These are phyloP conservation scores for Lateolabrax maculatus DNA, from an alignment of 2,797 vertebrate genomes.

Conservation along the genomic window DNA sequence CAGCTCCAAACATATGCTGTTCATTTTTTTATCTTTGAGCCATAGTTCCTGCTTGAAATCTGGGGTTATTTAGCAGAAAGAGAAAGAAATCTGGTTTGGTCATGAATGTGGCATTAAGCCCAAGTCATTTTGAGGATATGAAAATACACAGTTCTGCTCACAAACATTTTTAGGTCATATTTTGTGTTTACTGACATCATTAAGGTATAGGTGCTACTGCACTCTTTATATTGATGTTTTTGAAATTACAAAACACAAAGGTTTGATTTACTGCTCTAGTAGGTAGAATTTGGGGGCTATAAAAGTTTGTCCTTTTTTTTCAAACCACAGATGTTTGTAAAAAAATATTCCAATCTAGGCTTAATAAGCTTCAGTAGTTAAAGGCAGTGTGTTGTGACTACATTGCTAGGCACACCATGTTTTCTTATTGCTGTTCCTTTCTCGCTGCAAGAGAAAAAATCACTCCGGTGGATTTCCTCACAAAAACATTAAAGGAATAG, in stretches of 20 bases:
- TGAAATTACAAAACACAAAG: slow-evolving; percentile 1
- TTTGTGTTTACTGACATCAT: slow-evolving; percentile 24
- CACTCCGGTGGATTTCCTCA: background rate
- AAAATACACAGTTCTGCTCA: slow-evolving; percentile 42
- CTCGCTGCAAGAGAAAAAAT: background rate
- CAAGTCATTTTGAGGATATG: slow-evolving; percentile 37
- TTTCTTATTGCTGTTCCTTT: background rate
- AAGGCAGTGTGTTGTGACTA: background rate
- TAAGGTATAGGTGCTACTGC: background rate
- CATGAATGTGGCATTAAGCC: slow-evolving; percentile 42
- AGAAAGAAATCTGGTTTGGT: slow-evolving; percentile 15
- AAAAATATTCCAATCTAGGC: background rate
- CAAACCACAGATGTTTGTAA: slow-evolving; percentile 11
- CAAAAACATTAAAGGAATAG: slow-evolving; percentile 1
- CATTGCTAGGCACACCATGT: too few relatives aligned
- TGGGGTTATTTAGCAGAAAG: slow-evolving; percentile 52
- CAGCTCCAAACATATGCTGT: slow-evolving; percentile 63
- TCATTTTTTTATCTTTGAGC: slow-evolving; percentile 53
- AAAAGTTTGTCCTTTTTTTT: background rate
- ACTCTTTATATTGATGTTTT: background rate
- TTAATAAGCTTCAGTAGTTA: background rate
- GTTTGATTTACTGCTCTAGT: slow-evolving; percentile 7
- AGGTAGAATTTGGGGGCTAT: background rate
- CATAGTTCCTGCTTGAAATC: slow-evolving; percentile 51
- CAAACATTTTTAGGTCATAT: slow-evolving; percentile 16